Evolutionary conservation across 2,888 invertebrate species (phyloP).

Genomic region (Aspidiotus destructor): DNA sequence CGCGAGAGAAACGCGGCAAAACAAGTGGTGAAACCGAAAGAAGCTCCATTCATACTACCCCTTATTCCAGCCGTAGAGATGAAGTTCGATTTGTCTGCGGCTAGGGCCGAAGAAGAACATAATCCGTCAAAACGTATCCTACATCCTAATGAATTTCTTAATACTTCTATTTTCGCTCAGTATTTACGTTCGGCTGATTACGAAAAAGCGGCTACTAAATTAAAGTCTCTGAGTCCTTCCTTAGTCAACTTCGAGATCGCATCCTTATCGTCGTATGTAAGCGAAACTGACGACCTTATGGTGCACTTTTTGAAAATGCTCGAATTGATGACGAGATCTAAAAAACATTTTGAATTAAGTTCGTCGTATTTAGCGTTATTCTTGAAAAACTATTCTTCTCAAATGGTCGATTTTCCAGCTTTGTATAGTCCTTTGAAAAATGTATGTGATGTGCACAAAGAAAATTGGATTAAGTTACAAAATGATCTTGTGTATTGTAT

Average conservation of each 20-base stretch:
- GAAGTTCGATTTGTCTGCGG: conserved; percentile 59
- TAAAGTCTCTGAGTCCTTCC: conserved; percentile 68
- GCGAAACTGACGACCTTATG: conserved; percentile 62
- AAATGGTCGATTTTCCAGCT: conserved; percentile 49
- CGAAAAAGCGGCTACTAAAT: conserved; percentile 49
- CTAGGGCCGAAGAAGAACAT: conserved; percentile 39
- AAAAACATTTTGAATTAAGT: conserved; percentile 76
- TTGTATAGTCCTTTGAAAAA: conserved; percentile 49
- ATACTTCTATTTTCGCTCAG: conserved; percentile 60
- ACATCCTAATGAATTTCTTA: conserved; percentile 50
- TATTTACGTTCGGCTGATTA: conserved; percentile 51
- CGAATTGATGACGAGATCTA: conserved; percentile 58
- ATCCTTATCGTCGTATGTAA: conserved; percentile 62
- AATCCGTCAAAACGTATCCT: conserved; percentile 3
- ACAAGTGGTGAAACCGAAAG: conserved; percentile 69
- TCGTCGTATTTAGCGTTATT: conserved; percentile 84
- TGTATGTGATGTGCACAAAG: conserved; percentile 51
- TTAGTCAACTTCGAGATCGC: conserved; percentile 80
- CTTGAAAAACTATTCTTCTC: conserved; percentile 64
- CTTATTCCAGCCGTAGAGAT: conserved; percentile 73
- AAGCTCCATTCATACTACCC: conserved; percentile 92
- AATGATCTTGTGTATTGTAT: conserved; percentile 61
- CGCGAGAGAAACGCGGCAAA: conserved; percentile 80
- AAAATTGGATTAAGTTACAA: conserved; percentile 58
- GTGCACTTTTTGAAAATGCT: conserved; percentile 68